Conservation (phyloP, 2,888 invertebrate genomes). For the Ptilodon capucinus region DNA sequence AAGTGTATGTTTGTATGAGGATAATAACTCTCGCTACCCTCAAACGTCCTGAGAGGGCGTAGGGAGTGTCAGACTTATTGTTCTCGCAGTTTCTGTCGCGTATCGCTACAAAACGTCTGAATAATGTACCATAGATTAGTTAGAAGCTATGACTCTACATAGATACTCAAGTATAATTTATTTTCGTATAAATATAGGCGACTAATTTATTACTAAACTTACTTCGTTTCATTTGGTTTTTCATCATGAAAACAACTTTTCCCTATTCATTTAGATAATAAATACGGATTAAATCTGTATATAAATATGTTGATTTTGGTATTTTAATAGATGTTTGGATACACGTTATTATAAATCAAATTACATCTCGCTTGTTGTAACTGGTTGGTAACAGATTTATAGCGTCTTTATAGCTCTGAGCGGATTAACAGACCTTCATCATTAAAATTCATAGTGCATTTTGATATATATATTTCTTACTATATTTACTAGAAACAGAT, state of each 20-base stretch:
- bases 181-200: slow-evolving; percentile 64
- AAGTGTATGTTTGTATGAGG: slow-evolving; percentile 42
- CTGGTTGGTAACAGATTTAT: slow-evolving; percentile 25
- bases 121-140: neutral
- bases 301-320: slow-evolving; percentile 27
- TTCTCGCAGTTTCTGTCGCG: slow-evolving; percentile 39
- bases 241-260: slow-evolving; percentile 23
- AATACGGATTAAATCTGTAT: slow-evolving; percentile 29
- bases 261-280: slow-evolving; percentile 32
- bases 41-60: slow-evolving; percentile 31
- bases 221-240: slow-evolving; percentile 56
- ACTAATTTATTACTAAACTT: slow-evolving; percentile 54
- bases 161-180: slow-evolving; percentile 32
- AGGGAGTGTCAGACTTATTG: slow-evolving; percentile 76
- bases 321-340: slow-evolving; percentile 21
- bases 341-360: slow-evolving; percentile 21
- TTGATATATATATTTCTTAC: slow-evolving; percentile 15
- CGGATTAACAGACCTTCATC: slow-evolving; percentile 27
- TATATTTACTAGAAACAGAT: slow-evolving; percentile 9
- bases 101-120: neutral
- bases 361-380: slow-evolving; percentile 10
- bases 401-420: slow-evolving; percentile 15
- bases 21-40: slow-evolving; percentile 76
- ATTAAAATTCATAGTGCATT: slow-evolving; percentile 15
- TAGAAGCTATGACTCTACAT: neutral